A percentile compares a stretch with the other conserved stretches of the same genome.
Conservation (phyloP, 30 jellyfish, hydroid and myxozoan species). For the Cassiopea xamachana region DNA sequence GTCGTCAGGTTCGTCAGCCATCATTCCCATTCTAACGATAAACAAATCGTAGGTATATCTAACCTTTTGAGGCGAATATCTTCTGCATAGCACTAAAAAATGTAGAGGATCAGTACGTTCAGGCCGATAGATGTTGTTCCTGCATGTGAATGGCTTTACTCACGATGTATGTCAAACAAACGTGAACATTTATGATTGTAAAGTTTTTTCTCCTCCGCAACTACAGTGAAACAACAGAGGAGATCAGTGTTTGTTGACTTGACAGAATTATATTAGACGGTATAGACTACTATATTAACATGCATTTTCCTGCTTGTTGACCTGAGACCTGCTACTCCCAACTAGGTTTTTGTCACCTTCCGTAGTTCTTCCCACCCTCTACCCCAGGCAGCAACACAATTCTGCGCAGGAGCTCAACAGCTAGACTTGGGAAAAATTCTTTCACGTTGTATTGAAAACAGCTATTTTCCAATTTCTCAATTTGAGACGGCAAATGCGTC, state of each 20-base stretch:
- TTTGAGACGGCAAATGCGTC: constrained; percentile 63
- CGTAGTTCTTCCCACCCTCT: too few relatives aligned
- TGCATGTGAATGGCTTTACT: constrained; percentile 45
- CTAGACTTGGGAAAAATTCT: not conserved
- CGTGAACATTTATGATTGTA: constrained; percentile 1
- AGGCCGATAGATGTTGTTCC: constrained; percentile 54
- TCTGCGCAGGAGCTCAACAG: not conserved
- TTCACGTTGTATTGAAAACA: constrained; percentile 37
- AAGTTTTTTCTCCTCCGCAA: constrained; percentile 56
- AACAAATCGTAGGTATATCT: constrained; percentile 22
- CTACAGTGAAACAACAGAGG: not conserved
- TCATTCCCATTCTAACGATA: constrained; percentile 72
- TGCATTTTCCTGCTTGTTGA: too few relatives aligned
- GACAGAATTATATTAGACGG: too few relatives aligned
- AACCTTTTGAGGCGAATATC: constrained; percentile 60
- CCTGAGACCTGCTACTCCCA: too few relatives aligned
- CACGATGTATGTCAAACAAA: not conserved
- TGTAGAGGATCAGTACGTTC: constrained; percentile 30
- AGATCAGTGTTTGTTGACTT: not conserved
- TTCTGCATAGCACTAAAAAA: constrained; percentile 67
- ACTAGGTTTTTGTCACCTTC: too few relatives aligned
- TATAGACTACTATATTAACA: too few relatives aligned
- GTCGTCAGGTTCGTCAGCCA: constrained; percentile 69
- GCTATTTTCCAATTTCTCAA: constrained; percentile 23
- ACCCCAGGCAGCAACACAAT: too few relatives aligned